Conservation (phyloP, 2,797 vertebrate genomes). For the Enteromius viviparus region DNA sequence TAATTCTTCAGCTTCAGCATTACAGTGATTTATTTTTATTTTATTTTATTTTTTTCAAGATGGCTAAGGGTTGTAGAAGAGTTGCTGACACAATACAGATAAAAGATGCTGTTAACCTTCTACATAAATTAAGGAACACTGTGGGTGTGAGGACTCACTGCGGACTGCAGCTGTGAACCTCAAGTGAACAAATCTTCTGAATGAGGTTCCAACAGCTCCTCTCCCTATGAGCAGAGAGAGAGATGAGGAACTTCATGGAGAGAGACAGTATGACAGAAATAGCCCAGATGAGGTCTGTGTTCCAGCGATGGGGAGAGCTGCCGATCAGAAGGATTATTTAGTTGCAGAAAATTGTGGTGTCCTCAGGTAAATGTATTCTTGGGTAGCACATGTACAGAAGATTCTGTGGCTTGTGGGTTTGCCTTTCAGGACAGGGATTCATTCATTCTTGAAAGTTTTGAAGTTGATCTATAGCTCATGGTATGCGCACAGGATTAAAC, state of each 20-base stretch:
- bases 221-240: conserved; percentile 53
- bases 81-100: background rate
- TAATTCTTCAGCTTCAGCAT: background rate
- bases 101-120: background rate
- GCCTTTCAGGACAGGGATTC: conserved; percentile 81
- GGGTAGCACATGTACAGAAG: conserved; percentile 23
- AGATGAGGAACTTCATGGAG: conserved; percentile 48
- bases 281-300: conserved; percentile 44
- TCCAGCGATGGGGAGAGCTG: conserved; percentile 56
- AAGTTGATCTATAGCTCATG: conserved; percentile 84
- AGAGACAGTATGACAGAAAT: conserved; percentile 23
- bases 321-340: conserved; percentile 41
- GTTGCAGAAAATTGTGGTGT: conserved; percentile 61
- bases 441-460: conserved; percentile 75
- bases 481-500: conserved; percentile 20
- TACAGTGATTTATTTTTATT: background rate
- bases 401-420: conserved; percentile 70
- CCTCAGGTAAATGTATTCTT: conserved; percentile 38
- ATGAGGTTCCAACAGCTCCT: conserved; percentile 34
- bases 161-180: conserved; percentile 15
- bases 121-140: conserved; percentile 5
- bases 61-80: background rate
- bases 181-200: conserved; percentile 25
- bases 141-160: background rate
- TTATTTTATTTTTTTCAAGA: too few relatives aligned